These are phyloP conservation scores for Branchinecta lynchi DNA, from an alignment of 1,140 invertebrate species.

Conservation along the genomic window DNA sequence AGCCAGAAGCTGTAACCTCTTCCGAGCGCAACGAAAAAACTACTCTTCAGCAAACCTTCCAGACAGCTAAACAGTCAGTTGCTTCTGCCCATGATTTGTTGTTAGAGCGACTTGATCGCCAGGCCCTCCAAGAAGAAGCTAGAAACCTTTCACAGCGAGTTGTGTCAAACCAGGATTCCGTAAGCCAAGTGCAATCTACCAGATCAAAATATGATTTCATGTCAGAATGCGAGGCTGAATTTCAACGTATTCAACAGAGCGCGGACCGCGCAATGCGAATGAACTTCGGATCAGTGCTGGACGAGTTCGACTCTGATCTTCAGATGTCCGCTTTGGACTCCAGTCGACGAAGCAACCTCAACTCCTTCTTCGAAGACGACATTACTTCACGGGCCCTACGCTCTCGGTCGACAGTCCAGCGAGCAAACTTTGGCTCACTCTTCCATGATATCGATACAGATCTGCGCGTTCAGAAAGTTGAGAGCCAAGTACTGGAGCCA, in stretches of 20 bases:
- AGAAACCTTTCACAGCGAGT: background rate
- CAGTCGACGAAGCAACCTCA: background rate
- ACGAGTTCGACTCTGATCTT: background rate
- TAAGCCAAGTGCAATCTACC: background rate
- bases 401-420: background rate
- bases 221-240: constrained; percentile 5
- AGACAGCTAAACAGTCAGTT: background rate
- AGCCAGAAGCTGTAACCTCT: background rate
- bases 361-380: background rate
- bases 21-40: background rate
- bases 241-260: background rate
- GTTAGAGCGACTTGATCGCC: background rate
- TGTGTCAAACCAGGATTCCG: background rate
- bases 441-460: constrained; percentile 1
- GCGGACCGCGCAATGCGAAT: background rate
- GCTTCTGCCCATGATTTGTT: background rate
- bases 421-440: background rate
- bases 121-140: background rate
- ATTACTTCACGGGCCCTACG: background rate
- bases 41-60: background rate
- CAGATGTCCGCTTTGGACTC: background rate
- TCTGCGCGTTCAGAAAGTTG: background rate
- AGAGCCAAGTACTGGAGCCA: background rate
- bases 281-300: background rate
- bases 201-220: constrained; percentile 1